Conservation (phyloP, 2,888 invertebrate species). For the Coleophora flavipennella region DNA sequence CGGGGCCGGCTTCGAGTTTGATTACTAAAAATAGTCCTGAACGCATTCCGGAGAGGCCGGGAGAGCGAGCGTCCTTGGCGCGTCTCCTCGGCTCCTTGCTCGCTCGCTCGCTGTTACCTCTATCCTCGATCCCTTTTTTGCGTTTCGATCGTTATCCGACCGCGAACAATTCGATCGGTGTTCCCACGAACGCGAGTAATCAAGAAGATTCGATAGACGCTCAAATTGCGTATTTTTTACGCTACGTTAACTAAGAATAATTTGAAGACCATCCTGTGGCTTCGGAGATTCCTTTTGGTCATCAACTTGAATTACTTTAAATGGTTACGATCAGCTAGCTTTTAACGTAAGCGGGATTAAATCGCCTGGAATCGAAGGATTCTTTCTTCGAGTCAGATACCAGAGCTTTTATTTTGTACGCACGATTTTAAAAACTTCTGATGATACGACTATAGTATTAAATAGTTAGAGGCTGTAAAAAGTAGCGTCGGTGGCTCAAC, state of each 20-base stretch:
- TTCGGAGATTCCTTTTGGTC: slow-evolving; percentile 28
- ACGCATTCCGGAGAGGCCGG: slow-evolving; percentile 44
- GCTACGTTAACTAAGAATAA: slow-evolving; percentile 38
- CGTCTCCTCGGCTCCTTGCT: slow-evolving; percentile 29
- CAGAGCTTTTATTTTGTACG: slow-evolving; percentile 11
- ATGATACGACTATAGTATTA: not conserved
- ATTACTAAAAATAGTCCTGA: slow-evolving; percentile 64
- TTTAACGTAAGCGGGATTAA: slow-evolving; percentile 24
- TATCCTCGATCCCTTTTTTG: slow-evolving; percentile 57
- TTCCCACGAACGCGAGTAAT: slow-evolving; percentile 58
- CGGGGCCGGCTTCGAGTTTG: slow-evolving; percentile 49
- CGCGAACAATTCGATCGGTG: slow-evolving; percentile 55
- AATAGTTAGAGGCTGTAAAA: too few species aligned
- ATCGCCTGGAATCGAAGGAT: slow-evolving; percentile 20
- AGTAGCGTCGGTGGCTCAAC: too few species aligned
- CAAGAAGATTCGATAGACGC: slow-evolving; percentile 45
- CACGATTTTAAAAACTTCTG: not conserved
- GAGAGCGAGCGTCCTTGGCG: slow-evolving; percentile 45
- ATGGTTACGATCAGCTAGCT: slow-evolving; percentile 16
- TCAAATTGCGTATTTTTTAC: slow-evolving; percentile 56
- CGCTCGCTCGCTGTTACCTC: slow-evolving; percentile 49
- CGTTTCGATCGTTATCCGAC: slow-evolving; percentile 63
- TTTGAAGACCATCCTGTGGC: slow-evolving; percentile 30
- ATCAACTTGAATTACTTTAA: slow-evolving; percentile 15
- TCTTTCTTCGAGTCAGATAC: slow-evolving; percentile 10